Percentiles rank a stretch among this genome's conserved stretches.
phyloP scores from a whole-genome alignment of 2,797 vertebrate genomes.

The Artibeus lituratus region DNA sequence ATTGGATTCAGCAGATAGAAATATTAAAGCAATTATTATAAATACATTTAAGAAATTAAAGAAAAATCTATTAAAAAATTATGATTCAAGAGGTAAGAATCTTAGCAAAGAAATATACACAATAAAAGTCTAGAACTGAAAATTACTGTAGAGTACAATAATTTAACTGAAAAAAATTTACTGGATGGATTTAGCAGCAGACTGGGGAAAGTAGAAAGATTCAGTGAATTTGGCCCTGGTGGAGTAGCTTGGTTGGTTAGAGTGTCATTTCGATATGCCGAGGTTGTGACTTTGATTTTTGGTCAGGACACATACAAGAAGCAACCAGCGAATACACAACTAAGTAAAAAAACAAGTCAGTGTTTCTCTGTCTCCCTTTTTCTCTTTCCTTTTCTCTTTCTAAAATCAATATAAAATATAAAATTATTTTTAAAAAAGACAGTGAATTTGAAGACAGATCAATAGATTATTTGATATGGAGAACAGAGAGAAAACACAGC shows the following conservation, averaged over 20 bases:
- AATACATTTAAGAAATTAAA: conserved; percentile 8
- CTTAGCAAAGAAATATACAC: not conserved
- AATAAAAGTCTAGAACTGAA: not conserved
- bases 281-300: too few relatives aligned
- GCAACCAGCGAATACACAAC: too few relatives aligned
- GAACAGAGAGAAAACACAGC: not conserved
- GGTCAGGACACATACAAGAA: too few relatives aligned
- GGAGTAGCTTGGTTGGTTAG: too few relatives aligned
- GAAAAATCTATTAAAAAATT: not conserved
- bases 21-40: not conserved
- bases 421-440: too few relatives aligned
- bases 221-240: too few relatives aligned
- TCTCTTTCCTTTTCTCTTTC: too few relatives aligned
- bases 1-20: not conserved
- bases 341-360: too few relatives aligned
- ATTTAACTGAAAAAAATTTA: not conserved
- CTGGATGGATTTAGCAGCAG: not conserved
- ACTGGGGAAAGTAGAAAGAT: not conserved
- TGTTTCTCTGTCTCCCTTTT: too few relatives aligned
- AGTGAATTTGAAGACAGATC: not conserved
- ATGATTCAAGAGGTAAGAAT: conserved; percentile 5
- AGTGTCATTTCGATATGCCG: too few relatives aligned
- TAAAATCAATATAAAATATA: too few relatives aligned
- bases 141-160: not conserved
- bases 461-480: not conserved